phyloP scores from a whole-genome alignment of 2,797 vertebrate species.

The Pipistrellus pygmaeus region DNA sequence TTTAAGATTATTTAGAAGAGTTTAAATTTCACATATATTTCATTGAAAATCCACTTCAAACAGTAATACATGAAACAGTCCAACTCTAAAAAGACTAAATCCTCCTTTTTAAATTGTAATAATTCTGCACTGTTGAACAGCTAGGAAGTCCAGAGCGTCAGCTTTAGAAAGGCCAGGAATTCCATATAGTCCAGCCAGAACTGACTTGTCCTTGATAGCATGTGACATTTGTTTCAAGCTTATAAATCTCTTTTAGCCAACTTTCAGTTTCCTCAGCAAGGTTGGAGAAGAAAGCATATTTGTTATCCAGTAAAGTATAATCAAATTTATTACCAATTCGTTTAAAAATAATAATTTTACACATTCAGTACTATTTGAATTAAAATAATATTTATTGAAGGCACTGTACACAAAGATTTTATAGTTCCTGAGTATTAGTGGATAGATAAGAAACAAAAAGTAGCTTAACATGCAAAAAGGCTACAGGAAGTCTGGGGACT shows the following conservation, averaged over 20 bases:
- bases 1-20: constrained; percentile 50
- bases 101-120: constrained; percentile 37
- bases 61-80: background rate
- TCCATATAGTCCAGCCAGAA: constrained; percentile 7
- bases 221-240: constrained; percentile 68
- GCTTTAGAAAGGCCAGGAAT: background rate
- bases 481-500: constrained; percentile 48
- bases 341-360: constrained; percentile 58
- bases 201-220: constrained; percentile 40
- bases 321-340: constrained; percentile 52
- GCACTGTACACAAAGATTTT: constrained; percentile 45
- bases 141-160: background rate
- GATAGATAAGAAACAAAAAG: constrained; percentile 50
- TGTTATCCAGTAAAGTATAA: constrained; percentile 42
- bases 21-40: background rate
- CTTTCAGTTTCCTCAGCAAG: constrained; percentile 30
- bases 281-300: background rate
- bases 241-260: constrained; percentile 55
- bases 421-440: constrained; percentile 44
- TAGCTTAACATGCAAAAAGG: constrained; percentile 14
- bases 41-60: constrained; percentile 13
- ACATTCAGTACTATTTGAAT: constrained; percentile 7
- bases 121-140: background rate
- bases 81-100: constrained; percentile 31
- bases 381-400: constrained; percentile 67